Conservation (phyloP, 2,888 invertebrate species). For the Euspilapteryx auroguttella region DNA sequence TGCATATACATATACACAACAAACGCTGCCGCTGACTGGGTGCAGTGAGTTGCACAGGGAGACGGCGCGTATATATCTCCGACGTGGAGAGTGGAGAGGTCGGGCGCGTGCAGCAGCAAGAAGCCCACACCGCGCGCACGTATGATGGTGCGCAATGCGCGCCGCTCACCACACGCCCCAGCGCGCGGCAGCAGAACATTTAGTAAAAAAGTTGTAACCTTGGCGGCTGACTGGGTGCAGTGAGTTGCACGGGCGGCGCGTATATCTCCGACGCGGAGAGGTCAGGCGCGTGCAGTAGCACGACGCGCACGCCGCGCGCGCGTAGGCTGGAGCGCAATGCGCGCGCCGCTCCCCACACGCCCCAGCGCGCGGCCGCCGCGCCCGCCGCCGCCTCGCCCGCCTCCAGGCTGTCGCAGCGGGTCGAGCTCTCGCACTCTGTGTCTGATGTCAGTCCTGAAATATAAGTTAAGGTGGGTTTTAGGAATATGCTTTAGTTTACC, state of each 20-base stretch:
- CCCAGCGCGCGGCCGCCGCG: slow-evolving; percentile 66
- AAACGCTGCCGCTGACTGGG: slow-evolving; percentile 45
- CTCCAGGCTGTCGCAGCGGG: slow-evolving; percentile 23
- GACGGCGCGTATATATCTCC: slow-evolving; percentile 67
- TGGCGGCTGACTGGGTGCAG: slow-evolving; percentile 38
- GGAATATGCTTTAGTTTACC: no score
- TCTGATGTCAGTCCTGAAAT: slow-evolving; percentile 42
- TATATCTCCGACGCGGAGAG: slow-evolving; percentile 67
- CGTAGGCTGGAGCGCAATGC: slow-evolving; percentile 71
- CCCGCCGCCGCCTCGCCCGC: slow-evolving; percentile 31
- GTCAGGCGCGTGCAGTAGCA: slow-evolving; percentile 74
- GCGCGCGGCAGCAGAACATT: slow-evolving; percentile 64
- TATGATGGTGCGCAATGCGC: slow-evolving; percentile 70
- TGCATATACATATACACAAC: no score
- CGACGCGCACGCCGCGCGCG: slow-evolving; percentile 71
- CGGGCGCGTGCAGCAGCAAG: slow-evolving; percentile 73
- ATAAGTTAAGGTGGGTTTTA: no score
- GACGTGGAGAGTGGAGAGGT: slow-evolving; percentile 65
- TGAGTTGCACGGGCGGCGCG: slow-evolving; percentile 58
- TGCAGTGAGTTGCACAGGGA: slow-evolving; percentile 48
- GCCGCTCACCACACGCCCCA: slow-evolving; percentile 83
- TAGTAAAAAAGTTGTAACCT: no score
- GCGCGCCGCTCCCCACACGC: slow-evolving; percentile 78
- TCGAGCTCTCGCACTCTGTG: slow-evolving; percentile 41
- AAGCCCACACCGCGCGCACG: slow-evolving; percentile 73